Evolutionary conservation across 2,888 invertebrate species (phyloP), one percentile per base, ranked within the genome.

Genomic region (Isotomurus palustris): DNA sequence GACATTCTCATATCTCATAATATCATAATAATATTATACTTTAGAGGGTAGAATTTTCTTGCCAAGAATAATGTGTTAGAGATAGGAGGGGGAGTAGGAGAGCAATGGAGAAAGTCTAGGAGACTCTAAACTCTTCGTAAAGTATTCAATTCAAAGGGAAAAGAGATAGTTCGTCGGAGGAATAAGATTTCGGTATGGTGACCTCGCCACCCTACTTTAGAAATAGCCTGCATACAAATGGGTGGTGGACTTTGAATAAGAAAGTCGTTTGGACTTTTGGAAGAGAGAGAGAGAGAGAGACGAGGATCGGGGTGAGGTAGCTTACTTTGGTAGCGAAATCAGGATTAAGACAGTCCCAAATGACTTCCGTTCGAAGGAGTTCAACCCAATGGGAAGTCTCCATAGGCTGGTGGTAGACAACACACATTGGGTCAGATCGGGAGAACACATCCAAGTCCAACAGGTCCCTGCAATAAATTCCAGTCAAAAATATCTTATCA

Each of bases 341-440:
- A 2, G 80, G 80, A 66, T 78, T 76, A 36, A 78, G 72, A 29
- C 73, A 75, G 71, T 80, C 78, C 58, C 73, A 72, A 51, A 80
- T 75, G 27, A 72, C 73, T 71, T 80, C 79, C 1, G 79, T 79
- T 41, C 78, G 72, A 41, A 74, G 74, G 43, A 75, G 71, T 66
- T 77, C 77, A 50, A 72, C 68, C 75, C 76, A 78, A 43, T 72
- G 69, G 10, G 68, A 70, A 38, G 70, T 66, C 29, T 74, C 75
- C 54, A 72, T 70, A 19, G 75, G 73, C 63, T 78, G 74, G 53
- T 73, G 58, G 63, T 73, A 77, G 2, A 76, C 72, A 10, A 77
- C 75, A 74, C 78, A 78, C 74, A 80, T 75, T 3, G 81, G 81
- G 71, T 81, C 81, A 27, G 80, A 80, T 70, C 81, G 80, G 2